Base-by-base conservation (phyloP, 2,888 invertebrate genomes). In the Bugula neritina region DNA sequence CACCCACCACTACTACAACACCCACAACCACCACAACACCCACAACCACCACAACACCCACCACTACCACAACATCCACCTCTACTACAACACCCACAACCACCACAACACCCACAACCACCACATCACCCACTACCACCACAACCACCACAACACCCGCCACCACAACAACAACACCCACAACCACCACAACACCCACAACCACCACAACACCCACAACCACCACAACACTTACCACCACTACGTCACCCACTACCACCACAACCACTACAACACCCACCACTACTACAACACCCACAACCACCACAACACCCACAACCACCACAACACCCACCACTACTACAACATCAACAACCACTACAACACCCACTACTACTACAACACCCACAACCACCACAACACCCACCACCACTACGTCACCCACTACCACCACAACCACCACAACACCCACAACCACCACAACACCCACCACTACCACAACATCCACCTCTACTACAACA, bases 1-100 rank as follows among this genome's bases (percentile, higher is more conserved):
- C 69, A 25, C 10, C 69, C 10, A 69, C 69, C 10, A 31, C 34
- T 25, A 25, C 69, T 27, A 69, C 69, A 69, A 69, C 69, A 13
- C 10, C 25, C 5, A 31, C 27, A 3, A 69, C 29, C 5, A 3
- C 69, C 21, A 29, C 69, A 3, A 31, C 34, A 34, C 3, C 69
- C 5, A 25, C 69, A 34, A 27, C 69, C 21, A 27, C 10, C n/a
- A 5, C 34, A 29, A 31, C 69, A n/a, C 3, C 69, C 10, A 29
- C 25, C 10, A 69, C 69, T n/a, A 69, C 34, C 5, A 27, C 10
- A 69, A 31, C 10, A 13, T 3, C 5, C 3, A 69, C 29, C 5
- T 25, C 69, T 21, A 69, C 29, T 23, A 31, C 29, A 25, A 69
- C 69, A 69, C 10, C 69, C 5, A 69, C 69, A 34, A 69, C 25